phyloP scores from a whole-genome alignment of 2,113 vertebrate genomes.

The Semicossyphus pulcher region DNA sequence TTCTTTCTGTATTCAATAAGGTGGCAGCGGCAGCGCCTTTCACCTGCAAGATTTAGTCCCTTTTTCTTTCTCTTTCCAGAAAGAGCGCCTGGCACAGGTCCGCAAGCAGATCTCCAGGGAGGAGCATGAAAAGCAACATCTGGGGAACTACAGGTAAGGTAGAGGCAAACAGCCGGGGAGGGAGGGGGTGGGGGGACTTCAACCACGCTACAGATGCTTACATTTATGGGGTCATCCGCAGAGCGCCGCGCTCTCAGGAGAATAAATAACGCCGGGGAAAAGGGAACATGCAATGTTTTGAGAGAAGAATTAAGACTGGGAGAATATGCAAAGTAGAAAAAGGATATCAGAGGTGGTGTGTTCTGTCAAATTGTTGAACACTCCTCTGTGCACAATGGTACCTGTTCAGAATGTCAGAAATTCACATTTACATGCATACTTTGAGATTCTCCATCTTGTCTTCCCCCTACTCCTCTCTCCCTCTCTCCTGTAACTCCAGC shows the following conservation, averaged over 20 bases:
- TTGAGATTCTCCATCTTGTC: conserved; percentile 2
- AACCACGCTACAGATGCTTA: conserved; percentile 41
- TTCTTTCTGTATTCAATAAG: conserved; percentile 19
- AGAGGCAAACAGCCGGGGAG: conserved; percentile 11
- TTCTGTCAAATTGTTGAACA: conserved; percentile 7
- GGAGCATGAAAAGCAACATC: conserved; percentile 94
- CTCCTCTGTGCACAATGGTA: neutral
- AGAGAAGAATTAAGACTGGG: neutral
- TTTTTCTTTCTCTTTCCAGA: conserved; percentile 83
- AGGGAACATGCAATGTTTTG: conserved; percentile 18
- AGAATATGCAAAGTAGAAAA: conserved; percentile 25
- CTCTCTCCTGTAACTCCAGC: conserved; percentile 34
- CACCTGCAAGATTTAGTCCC: conserved; percentile 1
- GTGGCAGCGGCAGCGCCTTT: neutral
- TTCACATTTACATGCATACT: conserved; percentile 15
- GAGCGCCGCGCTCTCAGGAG: conserved; percentile 44
- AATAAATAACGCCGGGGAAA: conserved; percentile 43
- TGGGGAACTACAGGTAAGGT: conserved; percentile 97
- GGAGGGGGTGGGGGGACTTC: conserved; percentile 4
- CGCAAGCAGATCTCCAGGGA: conserved; percentile 96
- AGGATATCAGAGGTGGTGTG: neutral
- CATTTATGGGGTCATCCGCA: conserved; percentile 62
- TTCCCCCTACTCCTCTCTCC: neutral
- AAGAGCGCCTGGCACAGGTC: conserved; percentile 95
- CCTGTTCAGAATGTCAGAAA: conserved; percentile 28